Evolutionary conservation across 2,113 vertebrate species (phyloP).

Genomic region (Tychaedon coryphoeus): DNA sequence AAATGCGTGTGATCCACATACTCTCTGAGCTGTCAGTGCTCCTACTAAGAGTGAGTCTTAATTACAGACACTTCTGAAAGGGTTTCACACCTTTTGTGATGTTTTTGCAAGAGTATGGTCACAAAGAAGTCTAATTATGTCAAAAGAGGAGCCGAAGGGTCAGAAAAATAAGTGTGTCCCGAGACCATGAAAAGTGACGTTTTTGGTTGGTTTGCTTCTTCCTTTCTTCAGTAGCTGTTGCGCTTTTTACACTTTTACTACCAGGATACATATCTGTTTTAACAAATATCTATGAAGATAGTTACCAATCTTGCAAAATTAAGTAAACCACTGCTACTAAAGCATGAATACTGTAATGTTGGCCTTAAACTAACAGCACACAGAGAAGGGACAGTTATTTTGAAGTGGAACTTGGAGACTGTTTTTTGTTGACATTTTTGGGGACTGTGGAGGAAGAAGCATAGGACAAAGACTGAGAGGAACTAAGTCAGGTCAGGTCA

Average conservation of each 20-base stretch:
- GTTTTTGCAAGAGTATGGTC: not conserved
- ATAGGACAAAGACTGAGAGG: not conserved
- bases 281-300: not conserved
- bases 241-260: not conserved
- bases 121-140: not conserved
- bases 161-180: not conserved
- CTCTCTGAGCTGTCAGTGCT: not conserved
- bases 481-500: not conserved
- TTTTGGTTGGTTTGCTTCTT: not conserved
- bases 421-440: not conserved
- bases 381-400: not conserved
- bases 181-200: not conserved
- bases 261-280: not conserved
- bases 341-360: not conserved
- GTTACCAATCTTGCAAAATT: not conserved
- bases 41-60: not conserved
- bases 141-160: not conserved
- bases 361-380: not conserved
- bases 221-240: not conserved
- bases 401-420: not conserved
- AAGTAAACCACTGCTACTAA: not conserved
- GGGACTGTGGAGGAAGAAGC: not conserved
- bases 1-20: accelerated
- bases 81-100: not conserved
- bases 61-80: not conserved